Evolutionary conservation across 1,140 invertebrate species (phyloP).

Genomic region (Meloidogyne exigua): DNA sequence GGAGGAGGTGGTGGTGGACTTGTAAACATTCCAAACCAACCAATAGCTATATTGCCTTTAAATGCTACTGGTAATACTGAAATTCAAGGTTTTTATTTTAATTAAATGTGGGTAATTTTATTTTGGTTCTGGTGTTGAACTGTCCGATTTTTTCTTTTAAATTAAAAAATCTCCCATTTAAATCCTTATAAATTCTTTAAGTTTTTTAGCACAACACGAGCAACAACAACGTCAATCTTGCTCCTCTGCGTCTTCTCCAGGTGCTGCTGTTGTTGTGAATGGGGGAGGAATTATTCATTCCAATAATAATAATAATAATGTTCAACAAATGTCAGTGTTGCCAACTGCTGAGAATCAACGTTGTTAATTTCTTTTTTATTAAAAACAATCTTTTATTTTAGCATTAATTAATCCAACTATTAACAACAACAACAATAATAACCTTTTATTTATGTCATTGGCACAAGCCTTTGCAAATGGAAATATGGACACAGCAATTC

Average conservation of each 20-base stretch:
- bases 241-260: neutral
- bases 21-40: neutral
- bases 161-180: no score
- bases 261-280: neutral
- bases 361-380: neutral
- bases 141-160: no score
- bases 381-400: neutral
- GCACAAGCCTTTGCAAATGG: neutral
- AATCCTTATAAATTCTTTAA: no score
- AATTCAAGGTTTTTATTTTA: neutral
- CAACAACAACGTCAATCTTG: neutral
- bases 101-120: neutral
- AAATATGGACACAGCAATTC: slow-evolving; percentile 10
- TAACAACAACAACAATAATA: neutral
- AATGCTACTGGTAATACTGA: slow-evolving; percentile 11
- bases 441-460: neutral
- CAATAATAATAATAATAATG: neutral
- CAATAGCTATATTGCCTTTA: slow-evolving; percentile 21
- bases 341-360: neutral
- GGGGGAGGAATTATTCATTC: neutral
- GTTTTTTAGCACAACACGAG: neutral
- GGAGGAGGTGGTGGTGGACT: neutral
- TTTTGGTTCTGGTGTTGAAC: no score
- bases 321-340: slow-evolving; percentile 4
- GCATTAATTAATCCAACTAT: neutral